Base-by-base conservation (phyloP, 2,797 vertebrate species). In the Scarus forsteni region DNA sequence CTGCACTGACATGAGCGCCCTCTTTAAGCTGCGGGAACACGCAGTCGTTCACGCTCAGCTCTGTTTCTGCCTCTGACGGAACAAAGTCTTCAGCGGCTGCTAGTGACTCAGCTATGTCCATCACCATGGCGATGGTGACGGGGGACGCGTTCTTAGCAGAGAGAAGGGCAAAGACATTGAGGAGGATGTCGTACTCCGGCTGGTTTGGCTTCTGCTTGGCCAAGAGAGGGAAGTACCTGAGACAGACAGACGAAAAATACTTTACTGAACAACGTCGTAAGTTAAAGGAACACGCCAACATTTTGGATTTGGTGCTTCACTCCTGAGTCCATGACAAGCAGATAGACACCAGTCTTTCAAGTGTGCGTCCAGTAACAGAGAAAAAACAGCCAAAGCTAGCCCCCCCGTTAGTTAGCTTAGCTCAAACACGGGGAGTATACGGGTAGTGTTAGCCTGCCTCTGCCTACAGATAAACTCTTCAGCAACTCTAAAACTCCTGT, bases 171-270 rank as follows among this genome's bases (percentile, higher is more conserved):
- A 98, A 98, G 68, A 98, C 95, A 42, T 98, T 99, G 14, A 89
- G 87, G 58, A 99, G 93, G 84, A 97, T 51, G 54, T 96, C 95
- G 42, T 65, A 96, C 78, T 97, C 95, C 0, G 96, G 95, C 35
- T 93, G 93, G 15, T 84, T 94, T 0, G 94, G 92, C 35, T 77
- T 95, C 87, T 97, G 96, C 83, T 98, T 99, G 66, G 94, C 96
- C 86, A 99, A 83, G 54, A 99, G 94, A 73, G 95, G 94, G 67
- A 97, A 97, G 87, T 92, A 99, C 60, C 98, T 99, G 83, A 77
- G 34, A 66, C n/a, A 63, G 16, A 52, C 8, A 7, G 10, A 50
- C 35, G 1, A 60, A n/a, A 60, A 0, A 15, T 40, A 2, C 6
- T 67, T 74, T 19, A 55, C 13, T 49, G 50, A 44, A 27, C 27